These are phyloP conservation scores for Sapayoa aenigma DNA, from an alignment of 2,113 vertebrate species.

Conservation along the genomic window DNA sequence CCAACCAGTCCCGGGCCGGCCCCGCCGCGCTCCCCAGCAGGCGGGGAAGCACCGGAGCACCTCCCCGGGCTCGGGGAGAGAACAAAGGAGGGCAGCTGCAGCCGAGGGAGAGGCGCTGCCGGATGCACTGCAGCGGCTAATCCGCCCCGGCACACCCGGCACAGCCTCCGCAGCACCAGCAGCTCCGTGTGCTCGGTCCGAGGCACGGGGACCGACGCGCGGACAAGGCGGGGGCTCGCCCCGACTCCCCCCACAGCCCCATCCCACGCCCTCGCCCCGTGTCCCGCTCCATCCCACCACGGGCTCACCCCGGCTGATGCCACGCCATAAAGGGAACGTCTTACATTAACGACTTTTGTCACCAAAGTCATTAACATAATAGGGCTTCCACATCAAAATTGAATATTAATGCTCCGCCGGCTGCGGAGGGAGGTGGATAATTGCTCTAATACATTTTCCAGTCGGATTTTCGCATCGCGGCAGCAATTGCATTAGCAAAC, in stretches of 20 bases:
- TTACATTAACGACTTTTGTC: slow-evolving; percentile 64
- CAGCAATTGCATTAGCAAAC: slow-evolving; percentile 61
- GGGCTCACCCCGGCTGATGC: background rate
- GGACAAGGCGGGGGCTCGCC: background rate
- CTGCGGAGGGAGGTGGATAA: slow-evolving; percentile 59
- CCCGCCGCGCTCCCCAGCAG: background rate
- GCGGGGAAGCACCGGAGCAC: background rate
- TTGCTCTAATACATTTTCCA: slow-evolving; percentile 71
- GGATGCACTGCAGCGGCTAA: slow-evolving; percentile 30
- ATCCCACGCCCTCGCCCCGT: fast-evolving
- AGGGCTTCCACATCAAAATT: slow-evolving; percentile 66
- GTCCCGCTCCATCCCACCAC: background rate
- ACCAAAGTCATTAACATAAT: slow-evolving; percentile 68
- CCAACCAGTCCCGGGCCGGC: background rate
- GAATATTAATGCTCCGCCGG: slow-evolving; percentile 68
- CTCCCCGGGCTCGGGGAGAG: slow-evolving; percentile 28
- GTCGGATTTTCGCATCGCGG: slow-evolving; percentile 53
- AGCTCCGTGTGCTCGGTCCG: background rate
- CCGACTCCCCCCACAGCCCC: fast-evolving
- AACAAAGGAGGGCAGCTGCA: slow-evolving; percentile 58
- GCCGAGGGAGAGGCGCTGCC: slow-evolving; percentile 43
- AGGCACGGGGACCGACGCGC: fast-evolving
- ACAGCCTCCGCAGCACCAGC: background rate
- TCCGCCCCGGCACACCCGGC: background rate
- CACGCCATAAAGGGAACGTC: slow-evolving; percentile 13